Percentiles rank a stretch among this genome's conserved stretches.
Evolutionary conservation across 2,888 invertebrate genomes (phyloP).

Genomic region (Coenonympha arcania): DNA sequence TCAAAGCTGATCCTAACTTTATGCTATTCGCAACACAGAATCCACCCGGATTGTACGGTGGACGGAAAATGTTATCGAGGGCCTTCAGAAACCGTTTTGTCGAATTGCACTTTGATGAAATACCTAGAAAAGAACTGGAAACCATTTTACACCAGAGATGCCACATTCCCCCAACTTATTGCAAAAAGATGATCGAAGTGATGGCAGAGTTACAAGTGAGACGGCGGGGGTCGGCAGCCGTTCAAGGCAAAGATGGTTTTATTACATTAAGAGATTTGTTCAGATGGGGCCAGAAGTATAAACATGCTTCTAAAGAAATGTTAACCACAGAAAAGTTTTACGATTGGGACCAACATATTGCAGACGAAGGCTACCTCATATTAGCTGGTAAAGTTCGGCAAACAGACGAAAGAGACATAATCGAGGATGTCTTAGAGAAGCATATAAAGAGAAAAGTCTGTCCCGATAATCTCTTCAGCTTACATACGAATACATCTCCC

Average conservation of each 20-base stretch:
- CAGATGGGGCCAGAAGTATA: slow-evolving; percentile 96
- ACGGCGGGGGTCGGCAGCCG: slow-evolving; percentile 88
- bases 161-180: slow-evolving; percentile 88
- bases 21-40: slow-evolving; percentile 99
- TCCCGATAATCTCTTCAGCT: slow-evolving; percentile 80
- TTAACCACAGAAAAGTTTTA: slow-evolving; percentile 78
- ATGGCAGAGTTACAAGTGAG: slow-evolving; percentile 91
- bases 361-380: slow-evolving; percentile 96
- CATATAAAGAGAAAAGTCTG: slow-evolving; percentile 85
- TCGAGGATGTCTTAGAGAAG: slow-evolving; percentile 83
- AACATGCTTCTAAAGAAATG: slow-evolving; percentile 77
- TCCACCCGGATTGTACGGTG: slow-evolving; percentile 97
- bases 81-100: slow-evolving; percentile 98
- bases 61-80: slow-evolving; percentile 94
- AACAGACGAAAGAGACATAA: slow-evolving; percentile 84
- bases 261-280: slow-evolving; percentile 96
- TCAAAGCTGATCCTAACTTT: slow-evolving; percentile 95
- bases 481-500: slow-evolving; percentile 79
- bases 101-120: slow-evolving; percentile 96
- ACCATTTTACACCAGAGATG: slow-evolving; percentile 91
- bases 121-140: slow-evolving; percentile 90
- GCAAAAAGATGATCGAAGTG: slow-evolving; percentile 90
- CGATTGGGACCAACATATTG: slow-evolving; percentile 97
- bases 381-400: slow-evolving; percentile 94
- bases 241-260: slow-evolving; percentile 93